These are phyloP conservation scores for Scartelaos histophorus DNA, from an alignment of 2,113 vertebrate species.

Conservation along the genomic window DNA sequence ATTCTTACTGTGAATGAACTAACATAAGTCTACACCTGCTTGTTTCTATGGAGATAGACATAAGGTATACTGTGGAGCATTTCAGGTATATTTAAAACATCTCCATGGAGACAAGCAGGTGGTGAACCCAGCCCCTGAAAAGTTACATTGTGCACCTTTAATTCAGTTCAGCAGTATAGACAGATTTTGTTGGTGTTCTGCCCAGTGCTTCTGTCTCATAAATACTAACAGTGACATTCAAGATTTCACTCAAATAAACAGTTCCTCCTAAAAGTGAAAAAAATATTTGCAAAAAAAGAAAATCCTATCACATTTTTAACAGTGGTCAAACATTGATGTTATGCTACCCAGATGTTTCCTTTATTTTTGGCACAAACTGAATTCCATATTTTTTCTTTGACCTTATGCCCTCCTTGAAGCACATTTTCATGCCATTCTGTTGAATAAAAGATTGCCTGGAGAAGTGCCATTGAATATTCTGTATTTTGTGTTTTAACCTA, in stretches of 20 bases:
- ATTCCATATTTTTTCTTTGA: neutral
- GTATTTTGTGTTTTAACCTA: slow-evolving; percentile 60
- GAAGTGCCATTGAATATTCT: slow-evolving; percentile 71
- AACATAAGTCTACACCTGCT: neutral
- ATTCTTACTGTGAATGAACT: too few relatives aligned
- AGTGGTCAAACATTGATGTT: neutral
- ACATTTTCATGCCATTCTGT: slow-evolving; percentile 64
- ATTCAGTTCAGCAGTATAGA: neutral
- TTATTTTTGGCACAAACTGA: slow-evolving; percentile 8
- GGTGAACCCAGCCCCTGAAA: neutral
- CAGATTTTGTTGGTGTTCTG: neutral
- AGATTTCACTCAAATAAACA: neutral
- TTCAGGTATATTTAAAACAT: neutral
- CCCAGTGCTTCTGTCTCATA: neutral
- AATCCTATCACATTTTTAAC: neutral
- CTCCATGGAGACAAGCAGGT: too few relatives aligned
- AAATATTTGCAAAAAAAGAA: neutral
- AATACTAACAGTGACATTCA: neutral
- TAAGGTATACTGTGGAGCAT: neutral
- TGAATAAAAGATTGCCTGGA: slow-evolving; percentile 65
- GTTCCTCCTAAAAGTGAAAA: neutral
- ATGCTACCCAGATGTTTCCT: neutral
- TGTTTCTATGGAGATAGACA: neutral
- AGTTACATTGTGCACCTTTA: neutral
- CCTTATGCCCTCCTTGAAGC: slow-evolving; percentile 51